phyloP scores from a whole-genome alignment of 2,888 invertebrate genomes.

The Panzeria rudis region DNA sequence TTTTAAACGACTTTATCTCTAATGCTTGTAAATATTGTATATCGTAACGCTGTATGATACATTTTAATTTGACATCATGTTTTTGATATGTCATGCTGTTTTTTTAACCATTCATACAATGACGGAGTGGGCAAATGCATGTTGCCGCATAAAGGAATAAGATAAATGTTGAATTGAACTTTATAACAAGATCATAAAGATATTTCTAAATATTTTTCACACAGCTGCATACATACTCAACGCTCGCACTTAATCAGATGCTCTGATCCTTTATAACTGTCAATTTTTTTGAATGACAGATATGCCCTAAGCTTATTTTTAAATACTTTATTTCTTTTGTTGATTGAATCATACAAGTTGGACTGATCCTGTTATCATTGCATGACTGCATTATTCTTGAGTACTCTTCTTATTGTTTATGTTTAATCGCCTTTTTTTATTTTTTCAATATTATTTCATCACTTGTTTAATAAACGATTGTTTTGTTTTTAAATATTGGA shows the following conservation, averaged over 20 bases:
- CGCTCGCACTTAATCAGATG: conserved; percentile 17
- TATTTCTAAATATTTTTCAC: conserved; percentile 2
- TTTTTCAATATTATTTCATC: conserved; percentile 66
- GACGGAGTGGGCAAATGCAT: conserved; percentile 25
- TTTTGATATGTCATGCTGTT: conserved; percentile 64
- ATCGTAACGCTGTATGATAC: conserved; percentile 55
- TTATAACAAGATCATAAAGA: conserved; percentile 29
- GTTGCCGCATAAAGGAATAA: not conserved
- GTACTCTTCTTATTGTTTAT: not conserved
- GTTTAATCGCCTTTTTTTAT: not conserved
- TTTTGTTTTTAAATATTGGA: conserved; percentile 65
- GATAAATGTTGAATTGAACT: conserved; percentile 10
- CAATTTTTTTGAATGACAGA: conserved; percentile 45
- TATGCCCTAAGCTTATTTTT: conserved; percentile 39
- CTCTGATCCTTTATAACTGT: conserved; percentile 61
- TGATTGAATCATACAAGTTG: conserved; percentile 51
- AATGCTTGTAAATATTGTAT: conserved; percentile 26
- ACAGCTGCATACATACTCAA: not conserved
- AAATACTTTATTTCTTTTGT: not conserved
- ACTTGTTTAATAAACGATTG: conserved; percentile 67
- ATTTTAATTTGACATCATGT: conserved; percentile 54
- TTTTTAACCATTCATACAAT: not conserved
- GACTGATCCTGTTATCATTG: conserved; percentile 60
- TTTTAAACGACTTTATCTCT: conserved; percentile 37
- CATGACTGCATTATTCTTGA: conserved; percentile 57